Base-by-base conservation (phyloP, 2,113 vertebrate genomes). In the Caranx melampygus region DNA sequence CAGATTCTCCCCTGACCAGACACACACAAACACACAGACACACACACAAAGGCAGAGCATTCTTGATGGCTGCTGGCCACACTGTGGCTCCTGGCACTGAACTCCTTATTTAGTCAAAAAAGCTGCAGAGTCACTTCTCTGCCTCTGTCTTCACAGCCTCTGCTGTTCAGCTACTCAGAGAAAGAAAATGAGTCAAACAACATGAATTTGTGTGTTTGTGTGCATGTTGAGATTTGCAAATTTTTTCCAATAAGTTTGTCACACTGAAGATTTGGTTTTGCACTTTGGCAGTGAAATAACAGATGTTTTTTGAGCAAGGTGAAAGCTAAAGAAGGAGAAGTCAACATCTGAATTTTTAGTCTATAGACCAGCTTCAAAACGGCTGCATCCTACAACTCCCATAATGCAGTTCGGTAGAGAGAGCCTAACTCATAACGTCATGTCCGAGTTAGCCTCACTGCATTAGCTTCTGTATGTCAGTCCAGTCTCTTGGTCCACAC, bases 21-120 rank as follows among this genome's bases (percentile, higher is more conserved):
- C 73, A 74, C 80, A 76, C 84, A 76, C 69, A 74, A 37, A 84
- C 65, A 85, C 61, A 79, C 75, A 72, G 6, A 81, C 76, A 76
- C 69, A 75, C 49, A 83, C 78, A 84, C 61, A 78, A 49, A 90
- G 76, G 55, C 75, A 60, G 81, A 87, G 85, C 91, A 90, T 92
- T 94, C 83, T 85, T 79, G 65, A 89, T 91, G 87, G 81, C 84
- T 81, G 76, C 79, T 63, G 88, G 92, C 88, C 73, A 75, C 73
- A 64, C 65, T 77, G 64, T 79, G 84, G 79, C 76, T 91, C 86
- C 90, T 92, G 90, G 87, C 91, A 87, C 73, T 18, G 62, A 89
- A 60, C 88, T 90, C 93, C 92, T 91, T 93, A 92, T 94, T 94
- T 93, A 93, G 90, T 90, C 89, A 94, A 87, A 89, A 89, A 90